Evolutionary conservation across 2,113 vertebrate genomes (phyloP), one percentile per base, ranked within the genome.

Genomic region (Elgaria multicarinata): DNA sequence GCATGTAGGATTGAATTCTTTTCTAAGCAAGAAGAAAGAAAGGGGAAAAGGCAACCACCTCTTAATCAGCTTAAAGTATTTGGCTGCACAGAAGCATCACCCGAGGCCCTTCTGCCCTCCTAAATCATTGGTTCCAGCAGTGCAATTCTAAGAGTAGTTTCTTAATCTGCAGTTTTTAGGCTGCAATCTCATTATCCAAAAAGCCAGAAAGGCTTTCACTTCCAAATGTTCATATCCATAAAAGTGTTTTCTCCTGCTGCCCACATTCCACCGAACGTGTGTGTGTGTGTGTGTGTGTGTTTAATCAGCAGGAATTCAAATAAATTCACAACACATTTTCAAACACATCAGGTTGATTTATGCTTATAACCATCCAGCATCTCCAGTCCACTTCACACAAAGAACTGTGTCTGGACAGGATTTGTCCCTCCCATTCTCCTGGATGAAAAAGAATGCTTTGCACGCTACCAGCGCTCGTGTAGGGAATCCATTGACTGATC

Each of bases 61-160:
- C 36, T 75, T 89, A 89, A 89, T 84, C 88, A 67, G 44, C 72
- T 84, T 83, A 83, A 89, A 75, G 42, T 62, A 64, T 83, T 46
- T 83, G 80, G 42, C 39, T 76, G 58, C 16, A 75, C 31, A 66
- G 33, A 83, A 83, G 31, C 71, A 64, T 87, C 20, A 33, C 31
- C 31, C 62, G 80, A 69, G 64, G 76, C 64, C 69, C 53, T 55
- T 64, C 31, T 75, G 36, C 71, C 46, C 55, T 36, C 87, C 33
- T 74, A 64, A 83, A 89, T 83, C 31, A 89, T 89, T 62, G 58
- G 58, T 62, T 64, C 80, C 55, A 75, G 80, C 53, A 83, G 13
- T 3, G 80, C 81, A 36, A n/a, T 83, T 83, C 75, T n/a, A 64
- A 83, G 31, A 24, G 7, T 24, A 24, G 28, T 76, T 83, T 89